Conservation (phyloP, 2,888 invertebrate species). For the Baccha elongata region DNA sequence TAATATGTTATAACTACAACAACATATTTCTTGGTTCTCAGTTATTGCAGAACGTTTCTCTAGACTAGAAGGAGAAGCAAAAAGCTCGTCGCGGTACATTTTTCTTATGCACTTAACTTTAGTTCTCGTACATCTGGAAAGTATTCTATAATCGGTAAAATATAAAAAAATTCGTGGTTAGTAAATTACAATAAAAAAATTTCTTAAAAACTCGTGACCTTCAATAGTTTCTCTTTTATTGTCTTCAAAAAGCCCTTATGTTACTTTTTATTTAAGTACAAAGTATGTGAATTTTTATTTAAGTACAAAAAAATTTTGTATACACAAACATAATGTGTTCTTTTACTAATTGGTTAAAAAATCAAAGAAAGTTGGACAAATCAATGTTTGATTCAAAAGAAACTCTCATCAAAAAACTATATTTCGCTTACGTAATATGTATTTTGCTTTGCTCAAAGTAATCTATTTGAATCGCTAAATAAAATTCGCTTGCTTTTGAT, state of each 20-base stretch:
- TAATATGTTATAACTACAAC: constrained; percentile 34
- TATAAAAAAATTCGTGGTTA: constrained; percentile 3
- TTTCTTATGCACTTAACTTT: constrained; percentile 46
- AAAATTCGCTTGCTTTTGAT: constrained; percentile 30
- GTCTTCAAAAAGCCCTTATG: too few species aligned
- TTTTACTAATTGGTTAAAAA: constrained; percentile 5
- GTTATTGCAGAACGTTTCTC: constrained; percentile 64
- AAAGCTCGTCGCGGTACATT: constrained; percentile 57
- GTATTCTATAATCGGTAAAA: constrained; percentile 13
- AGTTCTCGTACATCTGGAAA: constrained; percentile 41
- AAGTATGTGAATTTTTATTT: constrained; percentile 12
- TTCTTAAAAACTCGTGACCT: too few species aligned
- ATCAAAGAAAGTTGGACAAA: neutral
- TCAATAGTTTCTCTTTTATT: too few species aligned
- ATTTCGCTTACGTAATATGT: constrained; percentile 50
- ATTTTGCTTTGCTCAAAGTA: constrained; percentile 19
- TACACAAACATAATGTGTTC: too few species aligned
- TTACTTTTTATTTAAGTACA: too few species aligned
- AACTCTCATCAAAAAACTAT: constrained; percentile 14
- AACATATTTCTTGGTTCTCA: constrained; percentile 62
- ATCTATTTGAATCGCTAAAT: constrained; percentile 45
- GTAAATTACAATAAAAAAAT: too few species aligned
- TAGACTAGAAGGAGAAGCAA: constrained; percentile 50
- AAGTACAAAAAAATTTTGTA: neutral
- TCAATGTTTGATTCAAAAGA: constrained; percentile 5